These are phyloP conservation scores for Psilopogon haemacephalus DNA, from an alignment of 2,113 vertebrate species.

Conservation along the genomic window DNA sequence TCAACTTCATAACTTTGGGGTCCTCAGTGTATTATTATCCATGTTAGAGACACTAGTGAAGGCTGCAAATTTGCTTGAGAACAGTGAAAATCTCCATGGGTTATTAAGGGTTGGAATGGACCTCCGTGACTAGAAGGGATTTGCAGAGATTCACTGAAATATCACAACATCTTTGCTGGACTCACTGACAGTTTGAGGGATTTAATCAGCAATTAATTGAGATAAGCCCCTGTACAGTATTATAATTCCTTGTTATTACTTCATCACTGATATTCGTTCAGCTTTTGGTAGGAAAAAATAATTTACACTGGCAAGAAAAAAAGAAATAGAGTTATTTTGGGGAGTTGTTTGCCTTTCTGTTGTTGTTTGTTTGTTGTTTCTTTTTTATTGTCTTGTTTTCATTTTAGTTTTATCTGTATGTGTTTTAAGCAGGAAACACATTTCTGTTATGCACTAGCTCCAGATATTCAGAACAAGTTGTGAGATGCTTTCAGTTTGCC, in stretches of 20 bases:
- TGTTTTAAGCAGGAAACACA: background rate
- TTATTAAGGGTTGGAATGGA: background rate
- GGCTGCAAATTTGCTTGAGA: background rate
- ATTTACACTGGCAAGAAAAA: background rate
- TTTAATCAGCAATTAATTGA: background rate
- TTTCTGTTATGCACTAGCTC: background rate
- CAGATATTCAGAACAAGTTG: background rate
- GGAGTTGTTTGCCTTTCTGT: rapidly evolving
- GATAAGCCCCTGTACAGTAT: background rate
- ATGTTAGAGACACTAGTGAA: background rate
- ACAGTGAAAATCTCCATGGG: background rate
- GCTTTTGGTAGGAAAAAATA: background rate
- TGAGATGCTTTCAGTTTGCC: background rate
- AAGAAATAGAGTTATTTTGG: background rate
- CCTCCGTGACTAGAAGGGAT: background rate
- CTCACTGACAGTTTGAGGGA: background rate
- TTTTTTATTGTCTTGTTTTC: background rate
- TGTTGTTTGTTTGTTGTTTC: background rate
- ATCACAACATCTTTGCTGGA: background rate
- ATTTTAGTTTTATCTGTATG: background rate
- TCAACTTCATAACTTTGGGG: background rate
- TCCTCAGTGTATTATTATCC: background rate
- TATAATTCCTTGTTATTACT: background rate
- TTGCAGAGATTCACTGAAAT: background rate
- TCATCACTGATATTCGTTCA: background rate